Evolutionary conservation across 1,140 invertebrate species (phyloP), one percentile per base, ranked within the genome.

Genomic region (Tenebrio molitor): DNA sequence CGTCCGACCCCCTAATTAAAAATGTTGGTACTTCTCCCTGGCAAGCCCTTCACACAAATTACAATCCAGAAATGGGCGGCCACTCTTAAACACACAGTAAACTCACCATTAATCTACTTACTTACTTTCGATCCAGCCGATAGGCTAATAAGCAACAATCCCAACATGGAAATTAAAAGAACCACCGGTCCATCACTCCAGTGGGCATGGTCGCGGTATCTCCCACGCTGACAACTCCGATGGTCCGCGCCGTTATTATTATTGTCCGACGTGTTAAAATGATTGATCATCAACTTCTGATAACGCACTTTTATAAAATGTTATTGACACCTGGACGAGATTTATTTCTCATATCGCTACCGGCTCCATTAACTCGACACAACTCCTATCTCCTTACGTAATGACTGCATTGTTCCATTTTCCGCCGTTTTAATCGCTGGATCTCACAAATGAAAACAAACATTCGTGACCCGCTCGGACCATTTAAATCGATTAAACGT

Each of bases 221-320:
- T 3, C 12, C 12, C 10, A 25, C 15, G 4, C 6, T 29, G 50
- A 25, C 50, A 29, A 29, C 10, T 29, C 6, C 21, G n/a, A 21
- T 23, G 50, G 50, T 33, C 50, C n/a, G 29, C 23, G 12, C n/a
- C 15, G 12, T 58, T 58, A 58, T 58, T 58, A 58, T 29, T 29
- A 29, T 29, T 58, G 50, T 29, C 21, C 21, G 23, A 58, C 21
- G 50, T 58, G 50, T 58, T 25, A 58, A 58, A 58, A 58, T 58
- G 50, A 58, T 58, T 29, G 50, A 58, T 58, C 50, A 58, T 58
- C 50, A 15, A 29, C n/a, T 50, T 58, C 21, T 58, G 50, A 58
- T 58, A 53, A 53, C 46, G 46, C 21, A 29, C 10, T 23, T 53
- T 46, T 19, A 25, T 53, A 21, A 50, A 50, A 21, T 50, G 44